Conservation (phyloP, 2,113 vertebrate genomes). For the Craseonycteris thonglongyai region DNA sequence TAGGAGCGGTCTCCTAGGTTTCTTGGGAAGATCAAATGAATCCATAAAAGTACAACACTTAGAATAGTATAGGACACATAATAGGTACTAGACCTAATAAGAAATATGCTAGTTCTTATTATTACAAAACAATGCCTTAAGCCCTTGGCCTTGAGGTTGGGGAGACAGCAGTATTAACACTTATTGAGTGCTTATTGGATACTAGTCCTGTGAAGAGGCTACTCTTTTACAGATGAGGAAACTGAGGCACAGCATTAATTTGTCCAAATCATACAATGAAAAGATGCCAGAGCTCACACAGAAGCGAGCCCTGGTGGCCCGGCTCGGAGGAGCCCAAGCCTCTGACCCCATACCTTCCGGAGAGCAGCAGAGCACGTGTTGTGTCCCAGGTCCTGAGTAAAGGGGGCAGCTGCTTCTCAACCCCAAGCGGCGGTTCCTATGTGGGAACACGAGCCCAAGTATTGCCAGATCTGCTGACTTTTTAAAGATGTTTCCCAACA, state of each 20-base stretch:
- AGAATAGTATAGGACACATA: neutral
- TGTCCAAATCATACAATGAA: neutral
- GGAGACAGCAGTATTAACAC: neutral
- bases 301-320: fast-evolving
- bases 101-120: neutral
- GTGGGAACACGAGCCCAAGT: fast-evolving
- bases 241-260: neutral
- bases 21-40: neutral
- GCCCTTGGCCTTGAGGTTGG: neutral
- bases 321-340: neutral
- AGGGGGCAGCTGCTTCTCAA: neutral
- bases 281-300: neutral
- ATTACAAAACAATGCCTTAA: neutral
- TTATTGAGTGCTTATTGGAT: neutral
- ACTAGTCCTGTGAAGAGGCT: neutral
- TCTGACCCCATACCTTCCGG: neutral
- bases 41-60: neutral
- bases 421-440: fast-evolving
- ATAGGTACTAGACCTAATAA: neutral
- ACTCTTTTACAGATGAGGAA: neutral
- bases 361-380: neutral
- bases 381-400: neutral
- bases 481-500: constrained; percentile 16
- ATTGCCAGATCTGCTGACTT: neutral
- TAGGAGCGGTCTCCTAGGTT: neutral